Conservation (phyloP, 1,140 invertebrate species). For the Yoshiicerus persimilis region DNA sequence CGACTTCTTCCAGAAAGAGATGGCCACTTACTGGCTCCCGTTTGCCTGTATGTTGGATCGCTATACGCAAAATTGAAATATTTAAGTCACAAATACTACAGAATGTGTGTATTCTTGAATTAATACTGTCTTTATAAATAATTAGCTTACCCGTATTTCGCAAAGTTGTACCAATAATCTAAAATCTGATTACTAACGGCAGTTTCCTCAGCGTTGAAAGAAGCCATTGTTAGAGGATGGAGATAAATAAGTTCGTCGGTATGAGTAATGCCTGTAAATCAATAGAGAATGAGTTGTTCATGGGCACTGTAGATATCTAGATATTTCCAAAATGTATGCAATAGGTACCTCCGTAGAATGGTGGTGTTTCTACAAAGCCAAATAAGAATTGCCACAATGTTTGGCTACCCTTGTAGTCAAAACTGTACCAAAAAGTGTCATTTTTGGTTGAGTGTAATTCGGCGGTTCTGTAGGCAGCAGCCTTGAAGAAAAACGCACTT, state of each 20-base stretch:
- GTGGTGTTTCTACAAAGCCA: neutral
- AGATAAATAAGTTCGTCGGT: conserved; percentile 44
- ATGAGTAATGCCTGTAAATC: neutral
- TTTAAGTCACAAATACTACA: neutral
- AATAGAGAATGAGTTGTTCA: neutral
- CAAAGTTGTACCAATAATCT: conserved; percentile 47
- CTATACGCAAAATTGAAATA: neutral
- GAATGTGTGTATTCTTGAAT: too few species aligned
- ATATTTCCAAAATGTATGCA: neutral
- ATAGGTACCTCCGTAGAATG: neutral
- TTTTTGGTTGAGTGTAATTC: neutral
- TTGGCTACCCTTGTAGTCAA: neutral
- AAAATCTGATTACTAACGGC: conserved; percentile 33
- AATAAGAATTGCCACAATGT: neutral
- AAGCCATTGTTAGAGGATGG: conserved; percentile 9
- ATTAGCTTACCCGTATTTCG: conserved; percentile 38
- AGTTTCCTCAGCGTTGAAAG: conserved; percentile 27
- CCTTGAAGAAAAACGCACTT: conserved; percentile 7
- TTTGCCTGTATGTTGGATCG: neutral
- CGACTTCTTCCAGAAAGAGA: neutral
- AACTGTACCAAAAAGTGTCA: conserved; percentile 4
- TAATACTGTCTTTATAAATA: neutral
- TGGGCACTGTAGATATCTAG: neutral
- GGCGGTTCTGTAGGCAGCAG: neutral
- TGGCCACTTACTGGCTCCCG: neutral